These are phyloP conservation scores for Silurus glanis DNA, from an alignment of 2,113 vertebrate species.

Conservation along the genomic window DNA sequence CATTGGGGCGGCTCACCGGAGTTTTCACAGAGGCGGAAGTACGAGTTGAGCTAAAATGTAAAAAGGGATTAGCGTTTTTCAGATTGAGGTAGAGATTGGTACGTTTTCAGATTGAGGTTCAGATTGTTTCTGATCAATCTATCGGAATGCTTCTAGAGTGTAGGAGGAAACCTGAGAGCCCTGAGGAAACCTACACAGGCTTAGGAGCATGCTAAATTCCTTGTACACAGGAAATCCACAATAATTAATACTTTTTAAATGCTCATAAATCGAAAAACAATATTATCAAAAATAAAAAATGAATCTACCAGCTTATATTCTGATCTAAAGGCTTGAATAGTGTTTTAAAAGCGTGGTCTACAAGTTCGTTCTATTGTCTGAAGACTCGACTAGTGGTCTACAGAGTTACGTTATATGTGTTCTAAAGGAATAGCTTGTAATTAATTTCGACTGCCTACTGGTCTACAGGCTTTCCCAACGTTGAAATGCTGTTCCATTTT, in stretches of 20 bases:
- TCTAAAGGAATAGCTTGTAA: background rate
- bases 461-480: background rate
- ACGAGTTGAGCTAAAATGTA: background rate
- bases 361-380: too few species aligned
- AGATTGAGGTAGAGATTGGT: background rate
- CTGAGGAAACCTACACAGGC: background rate
- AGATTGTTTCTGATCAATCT: background rate
- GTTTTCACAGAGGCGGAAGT: background rate
- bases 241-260: too few species aligned
- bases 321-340: too few species aligned
- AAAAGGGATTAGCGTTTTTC: background rate
- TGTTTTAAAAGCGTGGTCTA: too few species aligned
- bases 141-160: background rate
- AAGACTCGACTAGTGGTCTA: background rate
- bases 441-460: too few species aligned
- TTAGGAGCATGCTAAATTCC: background rate
- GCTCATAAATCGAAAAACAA: too few species aligned
- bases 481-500: too few species aligned
- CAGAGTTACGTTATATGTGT: background rate
- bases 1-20: constrained; percentile 18
- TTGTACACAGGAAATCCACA: background rate
- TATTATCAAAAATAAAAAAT: too few species aligned
- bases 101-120: background rate
- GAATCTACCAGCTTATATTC: too few species aligned
- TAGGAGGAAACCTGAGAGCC: background rate